phyloP scores from a whole-genome alignment of 1,140 invertebrate genomes.

The Aporrectodea caliginosa region DNA sequence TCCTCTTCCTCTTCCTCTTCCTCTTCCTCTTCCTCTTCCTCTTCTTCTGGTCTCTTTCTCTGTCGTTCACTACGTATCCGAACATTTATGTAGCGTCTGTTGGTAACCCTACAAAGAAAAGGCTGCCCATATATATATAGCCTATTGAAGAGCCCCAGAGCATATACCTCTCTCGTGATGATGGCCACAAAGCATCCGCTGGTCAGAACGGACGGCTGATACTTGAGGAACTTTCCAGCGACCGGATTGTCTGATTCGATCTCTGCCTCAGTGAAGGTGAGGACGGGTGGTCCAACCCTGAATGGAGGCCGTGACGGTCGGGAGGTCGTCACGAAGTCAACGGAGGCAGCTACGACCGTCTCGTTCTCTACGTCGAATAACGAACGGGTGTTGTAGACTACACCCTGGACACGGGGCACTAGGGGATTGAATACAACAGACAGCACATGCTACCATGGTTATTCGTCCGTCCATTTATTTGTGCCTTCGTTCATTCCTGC shows the following conservation, averaged over 20 bases:
- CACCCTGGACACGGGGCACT: slow-evolving; percentile 45
- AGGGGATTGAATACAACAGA: too few species aligned
- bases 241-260: slow-evolving; percentile 24
- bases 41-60: too few species aligned
- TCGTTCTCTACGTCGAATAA: slow-evolving; percentile 46
- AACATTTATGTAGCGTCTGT: too few species aligned
- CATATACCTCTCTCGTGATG: slow-evolving; percentile 50
- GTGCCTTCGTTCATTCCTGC: too few species aligned
- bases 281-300: slow-evolving; percentile 42
- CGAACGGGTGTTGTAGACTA: slow-evolving; percentile 47
- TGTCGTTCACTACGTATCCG: too few species aligned
- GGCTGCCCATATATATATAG: too few species aligned
- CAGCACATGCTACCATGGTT: too few species aligned
- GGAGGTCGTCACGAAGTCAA: slow-evolving; percentile 43
- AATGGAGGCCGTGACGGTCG: slow-evolving; percentile 38
- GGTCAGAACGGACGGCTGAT: slow-evolving; percentile 37
- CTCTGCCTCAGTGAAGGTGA: slow-evolving; percentile 7
- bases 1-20: too few species aligned
- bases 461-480: too few species aligned
- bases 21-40: too few species aligned
- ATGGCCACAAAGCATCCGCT: slow-evolving; percentile 51
- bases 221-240: slow-evolving; percentile 41
- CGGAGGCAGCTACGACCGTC: slow-evolving; percentile 39
- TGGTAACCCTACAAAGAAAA: too few species aligned
- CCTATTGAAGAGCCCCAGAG: too few species aligned